These are phyloP conservation scores for Pogonus chalceus DNA, from an alignment of 1,140 invertebrate genomes.

Conservation along the genomic window DNA sequence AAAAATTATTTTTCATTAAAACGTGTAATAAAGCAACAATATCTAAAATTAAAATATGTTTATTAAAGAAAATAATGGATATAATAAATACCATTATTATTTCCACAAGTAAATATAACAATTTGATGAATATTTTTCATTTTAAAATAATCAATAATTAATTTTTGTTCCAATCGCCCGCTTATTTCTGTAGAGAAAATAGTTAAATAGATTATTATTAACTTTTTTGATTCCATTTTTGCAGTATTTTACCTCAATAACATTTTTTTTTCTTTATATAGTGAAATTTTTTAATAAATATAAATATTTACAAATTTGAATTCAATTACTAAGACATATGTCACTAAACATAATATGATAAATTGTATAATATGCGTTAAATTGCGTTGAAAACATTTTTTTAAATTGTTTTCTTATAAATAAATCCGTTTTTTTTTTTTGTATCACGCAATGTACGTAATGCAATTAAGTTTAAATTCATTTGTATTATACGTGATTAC, in stretches of 20 bases:
- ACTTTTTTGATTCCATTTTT: conserved; percentile 1
- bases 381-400: too few species aligned
- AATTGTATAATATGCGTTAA: neutral
- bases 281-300: neutral
- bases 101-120: conserved; percentile 9
- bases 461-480: too few species aligned
- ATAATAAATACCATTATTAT: conserved; percentile 2
- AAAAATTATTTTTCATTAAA: neutral
- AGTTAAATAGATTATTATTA: neutral
- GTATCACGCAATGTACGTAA: too few species aligned
- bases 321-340: neutral
- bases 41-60: neutral
- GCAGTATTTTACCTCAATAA: neutral
- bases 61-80: neutral
- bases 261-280: neutral
- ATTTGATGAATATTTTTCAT: conserved; percentile 8
- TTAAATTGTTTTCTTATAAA: neutral
- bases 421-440: neutral
- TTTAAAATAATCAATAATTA: conserved; percentile 12
- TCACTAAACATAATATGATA: neutral
- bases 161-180: conserved; percentile 3
- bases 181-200: neutral
- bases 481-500: too few species aligned
- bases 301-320: neutral
- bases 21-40: neutral